A percentile compares a stretch with the other conserved stretches of the same genome.
Evolutionary conservation across 2,797 vertebrate genomes (phyloP).

Genomic region (Halcyon badia): DNA sequence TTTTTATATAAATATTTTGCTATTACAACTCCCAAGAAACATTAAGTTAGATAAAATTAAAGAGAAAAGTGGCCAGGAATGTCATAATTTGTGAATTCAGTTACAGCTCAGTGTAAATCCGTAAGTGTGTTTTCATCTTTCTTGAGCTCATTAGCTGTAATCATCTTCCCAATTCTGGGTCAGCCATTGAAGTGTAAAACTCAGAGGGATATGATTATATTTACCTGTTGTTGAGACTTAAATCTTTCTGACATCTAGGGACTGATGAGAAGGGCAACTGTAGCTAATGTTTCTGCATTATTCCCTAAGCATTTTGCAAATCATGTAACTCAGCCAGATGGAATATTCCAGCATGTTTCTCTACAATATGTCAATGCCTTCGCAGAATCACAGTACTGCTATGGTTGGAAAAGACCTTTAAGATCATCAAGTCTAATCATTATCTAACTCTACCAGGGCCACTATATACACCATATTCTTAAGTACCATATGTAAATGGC

Average conservation of each 20-base stretch:
- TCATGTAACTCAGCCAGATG: neutral
- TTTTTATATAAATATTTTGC: conserved; percentile 3
- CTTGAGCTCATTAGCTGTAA: conserved; percentile 47
- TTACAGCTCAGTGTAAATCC: neutral
- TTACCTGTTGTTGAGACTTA: conserved; percentile 50
- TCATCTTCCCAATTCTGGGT: conserved; percentile 41
- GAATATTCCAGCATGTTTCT: conserved; percentile 40
- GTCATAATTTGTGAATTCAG: neutral
- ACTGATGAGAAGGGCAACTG: neutral
- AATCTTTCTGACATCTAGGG: neutral
- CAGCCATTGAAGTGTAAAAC: conserved; percentile 46
- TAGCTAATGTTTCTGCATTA: neutral
- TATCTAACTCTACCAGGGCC: no score
- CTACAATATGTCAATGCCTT: neutral
- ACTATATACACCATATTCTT: no score
- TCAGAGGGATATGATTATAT: conserved; percentile 23
- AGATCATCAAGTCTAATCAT: no score
- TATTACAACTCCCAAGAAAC: neutral
- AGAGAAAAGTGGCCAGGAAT: neutral
- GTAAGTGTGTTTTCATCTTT: conserved; percentile 7
- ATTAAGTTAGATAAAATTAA: neutral
- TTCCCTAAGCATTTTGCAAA: conserved; percentile 15
- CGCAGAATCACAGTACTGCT: no score
- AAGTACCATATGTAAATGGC: no score
- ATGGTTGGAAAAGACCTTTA: no score